Evolutionary conservation across 2,797 vertebrate genomes (phyloP).

Genomic region (Pseudopleuronectes americanus): DNA sequence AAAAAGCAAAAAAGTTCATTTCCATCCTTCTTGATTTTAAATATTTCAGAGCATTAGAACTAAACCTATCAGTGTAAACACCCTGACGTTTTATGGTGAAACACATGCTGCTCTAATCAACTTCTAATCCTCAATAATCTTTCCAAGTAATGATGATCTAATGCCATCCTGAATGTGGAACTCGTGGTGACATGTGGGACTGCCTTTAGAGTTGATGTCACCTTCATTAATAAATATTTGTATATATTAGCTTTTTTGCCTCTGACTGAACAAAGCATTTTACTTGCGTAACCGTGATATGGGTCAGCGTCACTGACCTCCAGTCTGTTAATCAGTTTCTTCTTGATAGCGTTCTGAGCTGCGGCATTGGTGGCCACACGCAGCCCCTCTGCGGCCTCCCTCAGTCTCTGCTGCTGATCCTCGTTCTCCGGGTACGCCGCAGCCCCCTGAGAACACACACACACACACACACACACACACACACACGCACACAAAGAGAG

Average conservation of each 20-base stretch:
- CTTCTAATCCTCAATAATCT: not conserved
- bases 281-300: not conserved
- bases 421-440: slow-evolving; percentile 97
- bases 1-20: not conserved
- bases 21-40: not conserved
- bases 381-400: slow-evolving; percentile 95
- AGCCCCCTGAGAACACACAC: slow-evolving; percentile 85
- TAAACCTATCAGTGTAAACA: not conserved
- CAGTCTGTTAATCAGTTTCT: slow-evolving; percentile 95
- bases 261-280: too few species aligned
- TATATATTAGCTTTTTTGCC: not conserved
- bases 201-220: not conserved
- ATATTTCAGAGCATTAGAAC: not conserved
- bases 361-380: slow-evolving; percentile 97
- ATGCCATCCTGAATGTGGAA: not conserved
- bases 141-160: not conserved
- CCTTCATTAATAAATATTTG: not conserved
- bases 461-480: slow-evolving; percentile 14
- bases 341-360: slow-evolving; percentile 98
- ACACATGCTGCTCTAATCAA: not conserved
- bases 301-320: slow-evolving; percentile 79
- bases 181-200: slow-evolving; percentile 13
- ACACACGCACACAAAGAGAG: slow-evolving; percentile 5
- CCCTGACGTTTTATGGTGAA: slow-evolving; percentile 7
- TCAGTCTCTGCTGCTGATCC: slow-evolving; percentile 95